These are phyloP conservation scores for Vespertilio murinus DNA, from an alignment of 2,797 vertebrate species.

Conservation along the genomic window DNA sequence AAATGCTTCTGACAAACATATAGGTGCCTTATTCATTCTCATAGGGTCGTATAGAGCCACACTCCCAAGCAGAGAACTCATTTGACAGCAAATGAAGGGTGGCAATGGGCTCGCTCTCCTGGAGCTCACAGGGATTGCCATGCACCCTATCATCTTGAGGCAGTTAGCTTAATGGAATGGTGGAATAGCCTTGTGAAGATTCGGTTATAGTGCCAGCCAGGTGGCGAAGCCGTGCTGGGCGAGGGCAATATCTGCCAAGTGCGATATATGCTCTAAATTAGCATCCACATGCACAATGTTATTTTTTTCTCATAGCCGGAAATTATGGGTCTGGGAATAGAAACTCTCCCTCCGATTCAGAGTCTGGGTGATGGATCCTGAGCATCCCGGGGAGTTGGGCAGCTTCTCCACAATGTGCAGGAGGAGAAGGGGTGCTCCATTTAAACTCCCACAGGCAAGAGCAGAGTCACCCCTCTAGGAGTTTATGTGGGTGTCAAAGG, in stretches of 20 bases:
- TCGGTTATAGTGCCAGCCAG: neutral
- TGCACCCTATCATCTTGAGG: neutral
- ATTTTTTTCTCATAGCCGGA: neutral
- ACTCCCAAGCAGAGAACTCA: neutral
- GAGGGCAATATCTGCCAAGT: neutral
- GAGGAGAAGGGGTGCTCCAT: neutral
- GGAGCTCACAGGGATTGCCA: neutral
- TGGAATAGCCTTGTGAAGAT: neutral
- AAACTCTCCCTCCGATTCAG: neutral
- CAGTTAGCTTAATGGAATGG: neutral
- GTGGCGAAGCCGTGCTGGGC: neutral
- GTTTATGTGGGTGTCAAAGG: neutral
- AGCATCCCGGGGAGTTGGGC: neutral
- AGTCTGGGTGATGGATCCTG: neutral
- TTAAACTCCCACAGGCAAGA: neutral
- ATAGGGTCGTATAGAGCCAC: neutral
- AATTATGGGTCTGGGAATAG: neutral
- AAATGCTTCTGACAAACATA: neutral
- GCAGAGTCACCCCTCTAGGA: neutral
- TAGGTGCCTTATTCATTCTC: neutral
- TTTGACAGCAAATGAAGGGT: neutral
- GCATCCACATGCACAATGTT: neutral
- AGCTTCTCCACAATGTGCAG: neutral
- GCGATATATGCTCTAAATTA: neutral
- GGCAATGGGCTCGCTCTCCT: neutral